Conservation (phyloP, 2,888 invertebrate species). For the Caprella mutica region DNA sequence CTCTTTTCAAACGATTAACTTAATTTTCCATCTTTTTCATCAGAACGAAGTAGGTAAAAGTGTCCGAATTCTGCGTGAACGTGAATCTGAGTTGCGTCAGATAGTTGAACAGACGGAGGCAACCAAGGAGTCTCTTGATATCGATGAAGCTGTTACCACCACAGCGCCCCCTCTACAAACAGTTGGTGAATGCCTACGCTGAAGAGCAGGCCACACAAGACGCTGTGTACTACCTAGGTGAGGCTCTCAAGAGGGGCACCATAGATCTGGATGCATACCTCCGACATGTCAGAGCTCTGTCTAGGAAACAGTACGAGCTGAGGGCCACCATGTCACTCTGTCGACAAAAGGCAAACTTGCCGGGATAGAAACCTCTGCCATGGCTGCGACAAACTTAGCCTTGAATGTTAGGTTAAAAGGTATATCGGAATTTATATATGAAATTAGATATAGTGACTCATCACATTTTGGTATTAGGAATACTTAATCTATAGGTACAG, state of each 20-base stretch:
- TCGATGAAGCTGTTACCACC: constrained; percentile 93
- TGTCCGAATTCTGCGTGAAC: constrained; percentile 68
- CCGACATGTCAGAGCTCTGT: constrained; percentile 88
- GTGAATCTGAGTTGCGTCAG: constrained; percentile 71
- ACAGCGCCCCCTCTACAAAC: constrained; percentile 62
- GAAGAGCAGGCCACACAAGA: constrained; percentile 98
- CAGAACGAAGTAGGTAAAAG: constrained; percentile 71
- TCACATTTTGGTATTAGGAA: no score
- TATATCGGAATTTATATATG: no score
- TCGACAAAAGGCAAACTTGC: constrained; percentile 78
- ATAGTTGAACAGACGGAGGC: constrained; percentile 46
- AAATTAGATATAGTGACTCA: no score
- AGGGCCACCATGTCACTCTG: constrained; percentile 94
- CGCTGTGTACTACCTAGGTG: constrained; percentile 94
- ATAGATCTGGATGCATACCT: constrained; percentile 93
- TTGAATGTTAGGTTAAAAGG: no score
- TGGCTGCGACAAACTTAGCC: no score
- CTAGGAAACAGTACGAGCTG: constrained; percentile 89
- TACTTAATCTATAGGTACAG: no score
- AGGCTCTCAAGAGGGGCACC: constrained; percentile 78
- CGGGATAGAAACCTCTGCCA: no score
- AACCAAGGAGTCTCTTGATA: constrained; percentile 69
- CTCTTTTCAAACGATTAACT: not conserved
- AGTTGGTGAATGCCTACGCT: constrained; percentile 82
- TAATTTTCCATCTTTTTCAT: no score